phyloP scores from a whole-genome alignment of 2,113 vertebrate genomes.

The Gila orcuttii region DNA sequence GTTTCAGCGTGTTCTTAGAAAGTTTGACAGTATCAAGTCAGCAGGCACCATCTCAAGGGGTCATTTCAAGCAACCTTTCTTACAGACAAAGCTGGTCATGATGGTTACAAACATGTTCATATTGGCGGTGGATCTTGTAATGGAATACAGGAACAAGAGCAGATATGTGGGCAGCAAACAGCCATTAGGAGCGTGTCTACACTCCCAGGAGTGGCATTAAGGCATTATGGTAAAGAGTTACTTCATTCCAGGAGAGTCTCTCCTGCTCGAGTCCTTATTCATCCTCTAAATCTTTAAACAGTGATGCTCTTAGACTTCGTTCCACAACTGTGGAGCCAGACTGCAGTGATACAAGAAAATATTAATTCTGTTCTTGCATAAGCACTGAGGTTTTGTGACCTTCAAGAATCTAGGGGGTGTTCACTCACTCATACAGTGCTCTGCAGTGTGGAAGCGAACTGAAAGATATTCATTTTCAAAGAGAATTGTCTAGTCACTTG shows the following conservation, averaged over 20 bases:
- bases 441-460: background rate
- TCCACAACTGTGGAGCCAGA: background rate
- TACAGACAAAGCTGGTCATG: background rate
- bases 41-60: background rate
- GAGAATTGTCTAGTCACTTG: background rate
- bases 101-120: background rate
- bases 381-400: background rate
- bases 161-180: constrained; percentile 29
- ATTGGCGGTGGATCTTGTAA: constrained; percentile 1
- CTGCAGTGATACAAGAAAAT: background rate
- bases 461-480: background rate
- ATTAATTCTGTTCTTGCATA: background rate
- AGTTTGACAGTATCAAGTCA: background rate
- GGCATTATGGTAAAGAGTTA: constrained; percentile 39
- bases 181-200: constrained; percentile 33
- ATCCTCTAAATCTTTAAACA: constrained; percentile 53
- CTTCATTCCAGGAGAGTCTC: constrained; percentile 33
- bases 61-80: constrained; percentile 4
- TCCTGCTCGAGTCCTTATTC: constrained; percentile 25
- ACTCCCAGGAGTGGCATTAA: constrained; percentile 38
- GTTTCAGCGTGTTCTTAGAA: background rate
- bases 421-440: background rate
- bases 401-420: background rate
- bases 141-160: constrained; percentile 25
- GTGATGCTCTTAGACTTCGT: constrained; percentile 27